phyloP scores from a whole-genome alignment of 2,888 invertebrate species.

The Stictocephala bisonia region DNA sequence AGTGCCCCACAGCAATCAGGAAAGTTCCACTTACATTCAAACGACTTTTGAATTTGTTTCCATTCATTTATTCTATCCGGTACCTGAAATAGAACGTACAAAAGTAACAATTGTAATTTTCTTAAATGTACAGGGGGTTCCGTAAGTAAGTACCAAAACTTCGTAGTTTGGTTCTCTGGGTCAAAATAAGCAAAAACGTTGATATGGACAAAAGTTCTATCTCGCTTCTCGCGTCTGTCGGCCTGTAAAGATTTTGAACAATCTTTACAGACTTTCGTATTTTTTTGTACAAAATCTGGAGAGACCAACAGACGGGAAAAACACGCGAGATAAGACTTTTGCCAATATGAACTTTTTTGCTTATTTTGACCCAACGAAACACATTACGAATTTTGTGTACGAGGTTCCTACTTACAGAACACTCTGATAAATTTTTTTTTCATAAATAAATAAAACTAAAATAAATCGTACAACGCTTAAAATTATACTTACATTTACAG shows the following conservation, averaged over 20 bases:
- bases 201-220: conserved; percentile 17
- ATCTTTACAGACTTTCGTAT: conserved; percentile 1
- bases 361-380: too few species aligned
- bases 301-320: too few species aligned
- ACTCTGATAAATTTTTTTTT: too few species aligned
- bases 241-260: background rate
- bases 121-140: background rate
- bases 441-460: too few species aligned
- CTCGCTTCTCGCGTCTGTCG: conserved; percentile 14
- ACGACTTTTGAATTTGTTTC: conserved; percentile 19
- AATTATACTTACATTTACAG: too few species aligned
- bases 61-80: background rate
- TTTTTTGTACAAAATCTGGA: background rate
- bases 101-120: too few species aligned
- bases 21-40: conserved; percentile 6
- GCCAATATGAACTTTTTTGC: too few species aligned
- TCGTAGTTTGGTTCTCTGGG: background rate
- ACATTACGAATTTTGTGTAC: too few species aligned
- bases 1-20: conserved; percentile 51
- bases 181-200: background rate
- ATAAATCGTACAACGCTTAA: too few species aligned
- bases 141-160: conserved; percentile 22
- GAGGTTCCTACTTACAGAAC: too few species aligned
- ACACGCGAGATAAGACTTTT: too few species aligned
- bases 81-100: conserved; percentile 25